Percentiles rank a stretch among this genome's conserved stretches.
These are phyloP conservation scores for Sarcoramphus papa DNA, from an alignment of 2,797 vertebrate species.

Conservation along the genomic window DNA sequence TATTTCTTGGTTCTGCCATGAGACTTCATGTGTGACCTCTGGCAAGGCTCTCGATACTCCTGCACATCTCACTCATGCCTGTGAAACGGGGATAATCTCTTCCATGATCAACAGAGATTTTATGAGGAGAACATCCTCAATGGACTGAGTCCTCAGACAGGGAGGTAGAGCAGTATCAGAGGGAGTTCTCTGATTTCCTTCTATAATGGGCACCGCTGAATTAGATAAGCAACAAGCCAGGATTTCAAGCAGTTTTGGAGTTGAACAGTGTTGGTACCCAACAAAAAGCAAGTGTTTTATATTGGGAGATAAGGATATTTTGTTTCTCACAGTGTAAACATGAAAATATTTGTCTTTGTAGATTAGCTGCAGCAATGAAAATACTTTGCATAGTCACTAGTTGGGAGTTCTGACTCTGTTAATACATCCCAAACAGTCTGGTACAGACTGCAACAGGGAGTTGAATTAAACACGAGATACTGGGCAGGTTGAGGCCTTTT, in stretches of 20 bases:
- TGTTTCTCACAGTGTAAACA: conserved; percentile 13
- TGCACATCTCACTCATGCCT: not conserved
- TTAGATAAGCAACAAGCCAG: not conserved
- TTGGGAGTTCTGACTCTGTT: not conserved
- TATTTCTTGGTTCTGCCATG: not conserved
- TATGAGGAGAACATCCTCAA: not conserved
- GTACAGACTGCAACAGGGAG: not conserved
- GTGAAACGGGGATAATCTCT: not conserved
- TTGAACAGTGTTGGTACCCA: not conserved
- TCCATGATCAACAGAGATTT: not conserved
- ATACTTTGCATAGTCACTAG: not conserved
- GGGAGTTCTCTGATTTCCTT: not conserved
- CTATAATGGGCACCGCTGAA: not conserved
- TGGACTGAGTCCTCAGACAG: not conserved
- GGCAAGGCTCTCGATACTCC: not conserved
- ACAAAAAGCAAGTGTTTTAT: conserved; percentile 23
- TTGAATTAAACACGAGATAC: not conserved
- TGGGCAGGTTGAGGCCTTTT: not conserved
- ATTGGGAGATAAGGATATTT: conserved; percentile 21
- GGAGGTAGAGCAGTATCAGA: not conserved
- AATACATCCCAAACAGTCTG: not conserved
- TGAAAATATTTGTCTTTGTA: conserved; percentile 39
- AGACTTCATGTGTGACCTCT: not conserved
- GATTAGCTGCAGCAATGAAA: conserved; percentile 39
- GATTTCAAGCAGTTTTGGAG: conserved; percentile 4